Evolutionary conservation across 2,888 invertebrate genomes (phyloP).

Genomic region (Drymonia ruficornis): DNA sequence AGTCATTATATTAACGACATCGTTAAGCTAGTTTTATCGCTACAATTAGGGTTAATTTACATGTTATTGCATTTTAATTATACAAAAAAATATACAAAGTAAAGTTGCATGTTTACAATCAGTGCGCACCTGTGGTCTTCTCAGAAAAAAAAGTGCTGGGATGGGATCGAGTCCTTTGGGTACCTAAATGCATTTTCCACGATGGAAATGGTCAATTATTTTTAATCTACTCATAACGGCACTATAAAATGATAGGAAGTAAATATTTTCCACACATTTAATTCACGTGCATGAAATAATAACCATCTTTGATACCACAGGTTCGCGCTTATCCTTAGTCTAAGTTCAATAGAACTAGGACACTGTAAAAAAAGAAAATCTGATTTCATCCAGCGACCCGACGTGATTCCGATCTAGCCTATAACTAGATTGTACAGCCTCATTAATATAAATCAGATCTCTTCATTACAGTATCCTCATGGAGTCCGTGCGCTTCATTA

Average conservation of each 20-base stretch:
- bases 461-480: constrained; percentile 72
- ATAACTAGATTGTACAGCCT: constrained; percentile 66
- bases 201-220: neutral
- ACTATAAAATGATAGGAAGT: too few species aligned
- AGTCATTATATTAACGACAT: constrained; percentile 3
- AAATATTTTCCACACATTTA: too few species aligned
- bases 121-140: neutral
- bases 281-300: too few species aligned
- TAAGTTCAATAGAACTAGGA: neutral
- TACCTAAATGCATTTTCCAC: neutral
- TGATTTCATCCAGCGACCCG: constrained; percentile 22
- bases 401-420: constrained; percentile 49
- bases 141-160: neutral
- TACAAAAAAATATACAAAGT: neutral
- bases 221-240: neutral
- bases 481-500: constrained; percentile 75
- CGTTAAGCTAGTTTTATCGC: neutral
- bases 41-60: constrained; percentile 4
- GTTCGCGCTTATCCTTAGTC: neutral
- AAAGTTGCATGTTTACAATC: neutral
- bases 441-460: constrained; percentile 52
- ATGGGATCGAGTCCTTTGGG: neutral
- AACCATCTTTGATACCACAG: too few species aligned
- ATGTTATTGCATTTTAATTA: constrained; percentile 6
- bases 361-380: neutral